phyloP scores from a whole-genome alignment of 92 coral and sea anemone genomes.

The Galaxea fascicularis region DNA sequence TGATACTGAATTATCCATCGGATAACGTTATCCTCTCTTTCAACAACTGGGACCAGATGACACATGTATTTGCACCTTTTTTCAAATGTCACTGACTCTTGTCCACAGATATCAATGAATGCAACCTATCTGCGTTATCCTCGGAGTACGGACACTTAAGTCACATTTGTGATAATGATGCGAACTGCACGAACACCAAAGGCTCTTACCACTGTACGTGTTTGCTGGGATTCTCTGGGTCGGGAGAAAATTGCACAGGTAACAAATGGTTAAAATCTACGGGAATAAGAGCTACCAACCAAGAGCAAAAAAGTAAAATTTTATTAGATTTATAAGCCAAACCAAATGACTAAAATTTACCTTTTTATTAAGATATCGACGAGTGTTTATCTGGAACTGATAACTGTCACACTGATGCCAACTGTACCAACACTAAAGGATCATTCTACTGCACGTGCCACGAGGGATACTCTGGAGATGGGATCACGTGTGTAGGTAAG shows the following conservation, averaged over 20 bases:
- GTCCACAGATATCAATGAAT: conserved; percentile 13
- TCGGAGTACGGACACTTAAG: conserved; percentile 9
- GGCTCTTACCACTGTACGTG: conserved; percentile 73
- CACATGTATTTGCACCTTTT: too few relatives aligned
- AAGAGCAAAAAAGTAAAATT: neutral
- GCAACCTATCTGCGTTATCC: conserved; percentile 12
- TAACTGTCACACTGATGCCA: too few relatives aligned
- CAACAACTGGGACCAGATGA: too few relatives aligned
- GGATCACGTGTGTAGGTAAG: conserved; percentile 68
- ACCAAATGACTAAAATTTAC: neutral
- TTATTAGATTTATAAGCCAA: neutral
- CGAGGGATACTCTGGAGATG: conserved; percentile 78
- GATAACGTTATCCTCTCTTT: too few relatives aligned
- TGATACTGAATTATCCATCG: too few relatives aligned
- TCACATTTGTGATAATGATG: conserved; percentile 74
- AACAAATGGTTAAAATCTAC: neutral
- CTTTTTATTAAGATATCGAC: conserved; percentile 26
- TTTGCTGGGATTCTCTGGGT: conserved; percentile 67
- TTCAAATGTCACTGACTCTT: too few relatives aligned
- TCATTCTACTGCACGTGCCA: conserved; percentile 83
- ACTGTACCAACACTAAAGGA: too few relatives aligned
- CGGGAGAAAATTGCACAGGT: conserved; percentile 74
- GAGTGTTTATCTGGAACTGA: conserved; percentile 42
- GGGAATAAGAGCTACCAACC: neutral
- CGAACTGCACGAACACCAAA: conserved; percentile 81